Evolutionary conservation across 1,140 invertebrate species (phyloP).

Genomic region (Drosophila mayri): DNA sequence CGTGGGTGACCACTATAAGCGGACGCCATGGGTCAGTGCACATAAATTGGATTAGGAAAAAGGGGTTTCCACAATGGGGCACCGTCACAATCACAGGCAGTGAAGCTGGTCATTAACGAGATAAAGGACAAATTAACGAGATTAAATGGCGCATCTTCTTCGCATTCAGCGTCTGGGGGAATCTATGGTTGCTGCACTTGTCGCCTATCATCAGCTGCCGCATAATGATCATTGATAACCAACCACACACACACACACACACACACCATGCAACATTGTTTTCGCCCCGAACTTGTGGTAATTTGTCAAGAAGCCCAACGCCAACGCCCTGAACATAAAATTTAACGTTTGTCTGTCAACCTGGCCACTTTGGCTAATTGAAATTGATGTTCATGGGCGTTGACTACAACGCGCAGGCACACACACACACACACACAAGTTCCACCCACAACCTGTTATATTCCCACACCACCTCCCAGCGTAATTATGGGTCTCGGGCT

Average conservation of each 20-base stretch:
- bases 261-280: slow-evolving; percentile 57
- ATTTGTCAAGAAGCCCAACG: slow-evolving; percentile 56
- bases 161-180: slow-evolving; percentile 2
- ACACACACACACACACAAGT: neutral
- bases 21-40: slow-evolving; percentile 35
- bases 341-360: slow-evolving; percentile 81
- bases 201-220: slow-evolving; percentile 45
- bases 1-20: slow-evolving; percentile 4
- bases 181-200: slow-evolving; percentile 21
- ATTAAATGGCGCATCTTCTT: slow-evolving; percentile 61
- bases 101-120: slow-evolving; percentile 56
- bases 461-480: slow-evolving; percentile 4
- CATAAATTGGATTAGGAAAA: slow-evolving; percentile 74
- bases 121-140: slow-evolving; percentile 79
- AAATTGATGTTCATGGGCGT: slow-evolving; percentile 81
- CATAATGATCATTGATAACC: slow-evolving; percentile 64
- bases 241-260: neutral
- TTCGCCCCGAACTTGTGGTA: slow-evolving; percentile 46
- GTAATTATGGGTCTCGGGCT: slow-evolving; percentile 51
- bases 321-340: slow-evolving; percentile 78
- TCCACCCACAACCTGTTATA: slow-evolving; percentile 31
- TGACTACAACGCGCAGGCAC: slow-evolving; percentile 21
- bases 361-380: slow-evolving; percentile 83
- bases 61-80: slow-evolving; percentile 2
- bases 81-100: slow-evolving; percentile 46